Evolutionary conservation across 2,888 invertebrate species (phyloP), one percentile per base, ranked within the genome.

Genomic region (Cantharis nigra): DNA sequence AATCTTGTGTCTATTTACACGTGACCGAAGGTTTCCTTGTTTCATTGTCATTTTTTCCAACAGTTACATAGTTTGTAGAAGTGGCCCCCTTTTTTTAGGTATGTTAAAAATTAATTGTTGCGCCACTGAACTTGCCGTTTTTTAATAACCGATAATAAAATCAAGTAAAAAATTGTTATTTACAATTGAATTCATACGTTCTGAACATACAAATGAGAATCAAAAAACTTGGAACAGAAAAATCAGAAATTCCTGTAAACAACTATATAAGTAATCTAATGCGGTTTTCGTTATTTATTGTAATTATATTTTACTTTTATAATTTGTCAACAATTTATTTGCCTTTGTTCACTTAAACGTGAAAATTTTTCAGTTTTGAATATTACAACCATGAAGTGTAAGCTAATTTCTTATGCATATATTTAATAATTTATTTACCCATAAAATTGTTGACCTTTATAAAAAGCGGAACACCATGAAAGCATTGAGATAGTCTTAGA

Each of bases 401-500:
- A 49, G 49, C 49, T 49, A 49, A 49, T 49, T 49, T 49, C 49
- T 49, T 67, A 67, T 67, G 65, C 65, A 67, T 67, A 67, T 67
- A 67, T 26, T 67, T 67, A 67, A 67, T 23, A 23, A 23, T 26
- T 67, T 67, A 67, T 67, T 67, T 67, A 26, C 26, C 26, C 26
- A 67, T 67, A 67, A 67, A 67, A 67, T 67, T 67, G 65, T 67
- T 67, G 65, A 67, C 65, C 65, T 67, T 67, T 67, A 67, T 26
- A 67, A 67, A 67, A 67, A 67, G 65, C 65, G 65, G 65, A 67
- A 67, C 20, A 67, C 65, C 65, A 67, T 67, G 65, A 67, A 67
- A 23, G 65, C 26, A 23, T 67, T 67, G 26, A 67, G 65, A 67
- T 67, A 67, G 65, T 20, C 65, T 67, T 67, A 18, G 26, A 67